Evolutionary conservation across 2,888 invertebrate genomes (phyloP).

Genomic region (Brassicogethes aeneus): DNA sequence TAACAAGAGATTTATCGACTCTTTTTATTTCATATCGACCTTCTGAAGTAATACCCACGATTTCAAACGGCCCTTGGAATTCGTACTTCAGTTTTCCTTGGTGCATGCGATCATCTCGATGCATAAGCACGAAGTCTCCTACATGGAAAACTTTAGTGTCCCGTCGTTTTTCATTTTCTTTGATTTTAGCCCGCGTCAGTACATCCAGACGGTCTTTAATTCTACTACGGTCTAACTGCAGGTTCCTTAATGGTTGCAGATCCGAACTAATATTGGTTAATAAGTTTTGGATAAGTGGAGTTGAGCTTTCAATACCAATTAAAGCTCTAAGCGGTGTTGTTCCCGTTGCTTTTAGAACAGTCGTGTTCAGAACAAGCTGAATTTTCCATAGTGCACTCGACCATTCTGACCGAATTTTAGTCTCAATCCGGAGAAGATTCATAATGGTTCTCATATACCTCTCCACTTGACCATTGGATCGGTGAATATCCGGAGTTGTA

Average conservation of each 20-base stretch:
- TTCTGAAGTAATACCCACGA: conserved; percentile 8
- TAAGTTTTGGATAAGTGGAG: conserved; percentile 17
- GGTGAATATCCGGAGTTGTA: conserved; percentile 10
- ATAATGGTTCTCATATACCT: too few species aligned
- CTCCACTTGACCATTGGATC: too few species aligned
- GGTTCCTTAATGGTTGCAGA: conserved; percentile 13
- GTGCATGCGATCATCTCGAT: conserved; percentile 10
- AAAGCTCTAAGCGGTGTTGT: conserved; percentile 15
- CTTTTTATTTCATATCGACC: conserved; percentile 10
- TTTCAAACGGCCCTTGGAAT: conserved; percentile 11
- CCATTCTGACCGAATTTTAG: conserved; percentile 14
- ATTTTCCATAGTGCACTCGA: conserved; percentile 18
- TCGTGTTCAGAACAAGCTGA: conserved; percentile 16
- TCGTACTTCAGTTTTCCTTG: conserved; percentile 12
- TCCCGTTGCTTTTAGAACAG: conserved; percentile 17
- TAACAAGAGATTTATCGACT: conserved; percentile 9
- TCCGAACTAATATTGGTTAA: conserved; percentile 12
- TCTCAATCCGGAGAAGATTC: conserved; percentile 4
- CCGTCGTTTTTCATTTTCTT: conserved; percentile 3
- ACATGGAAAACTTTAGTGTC: conserved; percentile 3
- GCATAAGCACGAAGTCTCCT: conserved; percentile 9
- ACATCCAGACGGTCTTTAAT: conserved; percentile 1
- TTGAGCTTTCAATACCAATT: conserved; percentile 14
- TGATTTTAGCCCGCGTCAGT: neutral
- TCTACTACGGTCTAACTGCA: conserved; percentile 12